phyloP scores from a whole-genome alignment of 2,797 vertebrate species.

The Halcyon smyrnensis region DNA sequence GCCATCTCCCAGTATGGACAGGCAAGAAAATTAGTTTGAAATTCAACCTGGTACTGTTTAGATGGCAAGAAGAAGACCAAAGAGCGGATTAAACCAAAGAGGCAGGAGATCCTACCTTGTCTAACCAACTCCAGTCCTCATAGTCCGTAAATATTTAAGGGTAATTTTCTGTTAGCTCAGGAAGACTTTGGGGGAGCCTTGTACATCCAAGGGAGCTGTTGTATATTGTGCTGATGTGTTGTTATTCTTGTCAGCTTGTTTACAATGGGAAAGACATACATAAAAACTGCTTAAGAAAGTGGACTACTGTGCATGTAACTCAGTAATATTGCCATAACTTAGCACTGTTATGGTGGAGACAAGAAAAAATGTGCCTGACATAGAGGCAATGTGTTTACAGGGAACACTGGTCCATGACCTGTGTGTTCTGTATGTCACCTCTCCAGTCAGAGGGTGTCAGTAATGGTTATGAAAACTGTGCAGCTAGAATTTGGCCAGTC shows the following conservation, averaged over 20 bases:
- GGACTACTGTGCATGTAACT: background rate
- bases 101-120: no score
- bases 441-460: background rate
- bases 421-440: background rate
- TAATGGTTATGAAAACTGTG: background rate
- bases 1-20: background rate
- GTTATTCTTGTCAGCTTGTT: background rate
- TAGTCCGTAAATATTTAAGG: slow-evolving; percentile 24
- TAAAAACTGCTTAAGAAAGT: background rate
- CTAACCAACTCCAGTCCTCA: background rate
- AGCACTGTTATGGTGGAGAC: background rate
- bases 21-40: background rate
- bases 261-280: background rate
- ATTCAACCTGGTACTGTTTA: background rate
- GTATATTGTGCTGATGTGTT: background rate
- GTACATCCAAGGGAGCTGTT: background rate
- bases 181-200: background rate
- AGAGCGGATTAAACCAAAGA: background rate
- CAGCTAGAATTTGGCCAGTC: background rate
- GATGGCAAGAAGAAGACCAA: background rate
- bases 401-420: background rate
- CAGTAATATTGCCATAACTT: background rate
- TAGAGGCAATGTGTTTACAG: background rate
- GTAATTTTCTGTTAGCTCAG: background rate
- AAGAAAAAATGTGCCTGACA: background rate